A percentile compares a stretch with the other conserved stretches of the same genome.
Conservation (phyloP, 2,888 invertebrate genomes). For the Drosophila leonis region DNA sequence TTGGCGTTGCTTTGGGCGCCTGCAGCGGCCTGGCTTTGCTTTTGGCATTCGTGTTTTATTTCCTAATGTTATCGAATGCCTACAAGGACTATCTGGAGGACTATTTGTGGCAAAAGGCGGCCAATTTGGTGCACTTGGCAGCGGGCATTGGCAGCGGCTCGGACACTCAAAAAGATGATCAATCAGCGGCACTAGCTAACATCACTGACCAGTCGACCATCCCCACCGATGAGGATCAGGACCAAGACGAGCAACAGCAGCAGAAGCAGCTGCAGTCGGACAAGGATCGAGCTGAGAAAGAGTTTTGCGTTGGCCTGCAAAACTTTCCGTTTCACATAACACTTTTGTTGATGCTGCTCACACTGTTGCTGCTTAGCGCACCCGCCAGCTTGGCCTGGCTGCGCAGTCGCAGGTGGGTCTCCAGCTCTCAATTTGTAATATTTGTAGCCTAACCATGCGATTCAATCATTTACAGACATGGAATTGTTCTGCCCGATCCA, state of each 20-base stretch:
- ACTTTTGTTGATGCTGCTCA: constrained; percentile 89
- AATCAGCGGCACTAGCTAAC: background rate
- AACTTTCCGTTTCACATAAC: constrained; percentile 91
- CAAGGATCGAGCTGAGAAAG: constrained; percentile 8
- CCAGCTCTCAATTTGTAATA: background rate
- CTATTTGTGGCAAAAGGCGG: constrained; percentile 85
- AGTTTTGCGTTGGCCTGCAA: constrained; percentile 56
- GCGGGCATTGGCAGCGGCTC: background rate
- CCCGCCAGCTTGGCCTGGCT: constrained; percentile 93
- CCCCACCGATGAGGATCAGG: constrained; percentile 9
- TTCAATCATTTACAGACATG: constrained; percentile 48
- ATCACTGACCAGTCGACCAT: background rate
- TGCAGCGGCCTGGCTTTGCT: constrained; percentile 91
- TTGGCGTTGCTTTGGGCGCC: constrained; percentile 88
- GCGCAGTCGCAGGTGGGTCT: constrained; percentile 90
- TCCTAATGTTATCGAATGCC: constrained; percentile 89
- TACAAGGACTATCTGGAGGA: constrained; percentile 90
- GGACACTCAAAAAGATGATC: background rate
- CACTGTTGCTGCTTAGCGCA: constrained; percentile 89
- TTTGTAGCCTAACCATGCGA: background rate
- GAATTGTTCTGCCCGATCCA: constrained; percentile 87
- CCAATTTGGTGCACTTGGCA: constrained; percentile 52
- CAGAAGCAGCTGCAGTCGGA: background rate
- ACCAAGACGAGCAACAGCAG: background rate
- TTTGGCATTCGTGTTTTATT: constrained; percentile 89